These are phyloP conservation scores for Saxidomus purpurata DNA, from an alignment of 1,140 invertebrate genomes.

Conservation along the genomic window DNA sequence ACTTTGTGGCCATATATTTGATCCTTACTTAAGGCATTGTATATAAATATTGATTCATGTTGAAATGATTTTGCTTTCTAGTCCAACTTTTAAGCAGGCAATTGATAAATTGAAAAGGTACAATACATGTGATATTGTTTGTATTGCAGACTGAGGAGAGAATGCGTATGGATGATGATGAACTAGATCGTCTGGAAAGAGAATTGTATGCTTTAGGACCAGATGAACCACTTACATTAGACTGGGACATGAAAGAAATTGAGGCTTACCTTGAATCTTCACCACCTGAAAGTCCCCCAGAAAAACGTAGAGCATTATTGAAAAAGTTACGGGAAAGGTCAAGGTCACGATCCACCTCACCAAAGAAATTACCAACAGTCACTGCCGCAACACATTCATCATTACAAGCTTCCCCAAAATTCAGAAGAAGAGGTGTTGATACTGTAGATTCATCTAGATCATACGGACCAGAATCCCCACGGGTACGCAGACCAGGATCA, in stretches of 20 bases:
- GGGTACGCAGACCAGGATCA: slow-evolving; percentile 3
- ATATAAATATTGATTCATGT: no score
- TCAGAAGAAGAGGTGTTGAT: slow-evolving; percentile 4
- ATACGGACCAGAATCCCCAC: slow-evolving; percentile 8
- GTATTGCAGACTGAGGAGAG: slow-evolving; percentile 55
- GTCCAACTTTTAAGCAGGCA: no score
- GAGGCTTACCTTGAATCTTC: slow-evolving; percentile 79
- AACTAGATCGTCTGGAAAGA: slow-evolving; percentile 70
- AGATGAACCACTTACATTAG: slow-evolving; percentile 53
- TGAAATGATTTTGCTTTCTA: no score
- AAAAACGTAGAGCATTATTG: slow-evolving; percentile 71
- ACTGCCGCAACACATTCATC: slow-evolving; percentile 25
- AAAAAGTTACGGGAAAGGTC: slow-evolving; percentile 68
- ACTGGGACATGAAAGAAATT: slow-evolving; percentile 76
- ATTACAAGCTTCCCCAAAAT: slow-evolving; percentile 34
- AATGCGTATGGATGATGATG: slow-evolving; percentile 64
- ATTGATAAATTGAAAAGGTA: no score
- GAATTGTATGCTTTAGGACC: slow-evolving; percentile 61
- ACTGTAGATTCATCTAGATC: slow-evolving; percentile 16
- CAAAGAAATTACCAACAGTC: slow-evolving; percentile 46
- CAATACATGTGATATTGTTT: no score
- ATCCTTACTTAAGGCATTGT: no score
- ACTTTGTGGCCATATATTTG: no score
- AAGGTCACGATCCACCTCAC: slow-evolving; percentile 68
- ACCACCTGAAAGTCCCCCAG: slow-evolving; percentile 79